A percentile compares a stretch with the other conserved stretches of the same genome.
Conservation (phyloP, 2,113 vertebrate genomes). For the Oryzias curvinotus region DNA sequence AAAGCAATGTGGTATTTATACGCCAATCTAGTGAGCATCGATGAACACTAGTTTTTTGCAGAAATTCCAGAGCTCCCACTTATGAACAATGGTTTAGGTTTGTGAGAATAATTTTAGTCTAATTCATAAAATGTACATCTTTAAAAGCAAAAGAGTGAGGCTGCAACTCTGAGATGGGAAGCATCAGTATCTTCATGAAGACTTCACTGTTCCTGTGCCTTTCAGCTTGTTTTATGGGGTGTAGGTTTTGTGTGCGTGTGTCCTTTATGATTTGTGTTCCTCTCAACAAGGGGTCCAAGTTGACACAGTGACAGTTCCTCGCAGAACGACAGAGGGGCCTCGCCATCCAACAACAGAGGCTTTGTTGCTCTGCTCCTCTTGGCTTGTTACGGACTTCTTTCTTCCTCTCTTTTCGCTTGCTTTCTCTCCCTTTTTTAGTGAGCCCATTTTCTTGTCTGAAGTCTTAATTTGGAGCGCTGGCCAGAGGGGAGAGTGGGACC, state of each 20-base stretch:
- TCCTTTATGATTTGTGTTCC: slow-evolving; percentile 55
- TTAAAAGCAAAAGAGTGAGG: too few species aligned
- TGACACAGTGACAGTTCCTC: slow-evolving; percentile 73
- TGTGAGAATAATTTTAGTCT: too few species aligned
- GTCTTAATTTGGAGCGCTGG: slow-evolving; percentile 78
- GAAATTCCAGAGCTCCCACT: too few species aligned
- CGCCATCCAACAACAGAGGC: slow-evolving; percentile 76
- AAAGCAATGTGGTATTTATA: too few species aligned
- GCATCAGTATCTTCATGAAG: not conserved
- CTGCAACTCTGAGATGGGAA: too few species aligned
- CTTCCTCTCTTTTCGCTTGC: slow-evolving; percentile 53
- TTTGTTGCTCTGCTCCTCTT: slow-evolving; percentile 75
- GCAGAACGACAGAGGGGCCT: slow-evolving; percentile 67
- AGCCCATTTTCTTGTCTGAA: slow-evolving; percentile 79
- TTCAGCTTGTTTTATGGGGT: slow-evolving; percentile 31
- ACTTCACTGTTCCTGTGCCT: slow-evolving; percentile 17
- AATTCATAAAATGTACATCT: too few species aligned
- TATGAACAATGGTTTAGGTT: too few species aligned
- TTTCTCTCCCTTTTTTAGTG: slow-evolving; percentile 65
- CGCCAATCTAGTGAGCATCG: too few species aligned
- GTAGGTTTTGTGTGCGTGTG: slow-evolving; percentile 36
- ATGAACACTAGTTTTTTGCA: too few species aligned
- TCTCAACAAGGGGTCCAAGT: slow-evolving; percentile 62
- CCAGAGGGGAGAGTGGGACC: slow-evolving; percentile 68
- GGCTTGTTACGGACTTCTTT: slow-evolving; percentile 75